These are phyloP conservation scores for Orthosia cruda DNA, from an alignment of 2,888 invertebrate genomes.

Conservation along the genomic window DNA sequence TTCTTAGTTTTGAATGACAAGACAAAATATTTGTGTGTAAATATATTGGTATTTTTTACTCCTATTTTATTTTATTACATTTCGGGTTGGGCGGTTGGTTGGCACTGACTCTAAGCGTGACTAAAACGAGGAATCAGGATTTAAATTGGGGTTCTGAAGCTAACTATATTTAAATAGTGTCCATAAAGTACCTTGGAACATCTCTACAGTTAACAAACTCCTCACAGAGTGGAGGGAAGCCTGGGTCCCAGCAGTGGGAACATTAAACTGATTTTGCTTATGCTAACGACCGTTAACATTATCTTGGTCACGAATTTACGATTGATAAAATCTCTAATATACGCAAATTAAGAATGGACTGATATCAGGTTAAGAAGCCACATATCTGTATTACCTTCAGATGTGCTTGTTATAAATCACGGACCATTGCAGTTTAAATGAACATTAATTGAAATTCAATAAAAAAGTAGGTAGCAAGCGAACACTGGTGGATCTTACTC, in stretches of 20 bases:
- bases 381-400: neutral
- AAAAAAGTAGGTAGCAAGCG: constrained; percentile 28
- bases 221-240: no score
- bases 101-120: neutral
- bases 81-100: neutral
- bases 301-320: neutral
- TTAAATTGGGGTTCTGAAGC: neutral
- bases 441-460: constrained; percentile 54
- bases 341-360: neutral
- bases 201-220: neutral
- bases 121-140: neutral
- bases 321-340: neutral
- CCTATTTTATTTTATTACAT: constrained; percentile 4
- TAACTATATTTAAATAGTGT: neutral
- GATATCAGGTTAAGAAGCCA: neutral
- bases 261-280: no score
- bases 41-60: constrained; percentile 9
- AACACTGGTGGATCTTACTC: constrained; percentile 35
- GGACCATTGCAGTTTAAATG: constrained; percentile 26
- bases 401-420: neutral
- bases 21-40: constrained; percentile 35
- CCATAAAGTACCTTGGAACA: neutral
- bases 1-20: constrained; percentile 32
- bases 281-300: neutral
- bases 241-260: no score